A percentile compares a stretch with the other conserved stretches of the same genome.
Evolutionary conservation across 2,113 vertebrate species (phyloP).

Genomic region (Benitochromis conjunctus): DNA sequence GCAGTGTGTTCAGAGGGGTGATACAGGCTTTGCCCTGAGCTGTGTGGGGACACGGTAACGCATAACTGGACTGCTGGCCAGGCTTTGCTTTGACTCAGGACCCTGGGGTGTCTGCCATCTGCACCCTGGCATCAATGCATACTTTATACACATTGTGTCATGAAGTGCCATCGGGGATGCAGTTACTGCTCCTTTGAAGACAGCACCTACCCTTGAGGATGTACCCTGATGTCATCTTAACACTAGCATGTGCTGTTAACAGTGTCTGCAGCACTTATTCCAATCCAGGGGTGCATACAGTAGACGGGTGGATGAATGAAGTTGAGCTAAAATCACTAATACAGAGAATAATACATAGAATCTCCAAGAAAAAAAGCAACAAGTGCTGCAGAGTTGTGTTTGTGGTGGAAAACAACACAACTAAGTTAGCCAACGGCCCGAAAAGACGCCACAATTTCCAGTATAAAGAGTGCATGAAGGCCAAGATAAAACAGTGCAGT

Average conservation of each 20-base stretch:
- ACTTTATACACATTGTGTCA: slow-evolving; percentile 28
- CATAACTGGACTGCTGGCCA: slow-evolving; percentile 14
- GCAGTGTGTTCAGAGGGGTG: not conserved
- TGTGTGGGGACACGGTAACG: slow-evolving; percentile 8
- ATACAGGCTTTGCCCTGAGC: slow-evolving; percentile 14
- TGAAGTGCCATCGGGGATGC: not conserved
- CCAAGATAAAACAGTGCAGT: not conserved
- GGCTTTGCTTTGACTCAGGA: slow-evolving; percentile 21
- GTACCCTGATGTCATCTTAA: not conserved
- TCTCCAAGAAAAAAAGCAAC: not conserved
- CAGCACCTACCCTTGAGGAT: not conserved
- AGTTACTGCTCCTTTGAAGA: not conserved
- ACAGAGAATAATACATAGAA: not conserved
- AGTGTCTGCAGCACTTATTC: not conserved
- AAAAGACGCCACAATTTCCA: not conserved
- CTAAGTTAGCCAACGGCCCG: not conserved
- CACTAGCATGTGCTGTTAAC: not conserved
- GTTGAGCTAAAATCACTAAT: not conserved
- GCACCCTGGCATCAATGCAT: slow-evolving; percentile 32
- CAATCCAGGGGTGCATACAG: not conserved
- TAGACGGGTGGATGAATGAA: not conserved
- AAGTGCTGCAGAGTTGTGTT: not conserved
- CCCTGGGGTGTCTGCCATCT: slow-evolving; percentile 57
- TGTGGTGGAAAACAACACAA: not conserved
- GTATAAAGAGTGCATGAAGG: not conserved